Base-by-base conservation (phyloP, 1,140 invertebrate species). In the Drosophila albomicans region DNA sequence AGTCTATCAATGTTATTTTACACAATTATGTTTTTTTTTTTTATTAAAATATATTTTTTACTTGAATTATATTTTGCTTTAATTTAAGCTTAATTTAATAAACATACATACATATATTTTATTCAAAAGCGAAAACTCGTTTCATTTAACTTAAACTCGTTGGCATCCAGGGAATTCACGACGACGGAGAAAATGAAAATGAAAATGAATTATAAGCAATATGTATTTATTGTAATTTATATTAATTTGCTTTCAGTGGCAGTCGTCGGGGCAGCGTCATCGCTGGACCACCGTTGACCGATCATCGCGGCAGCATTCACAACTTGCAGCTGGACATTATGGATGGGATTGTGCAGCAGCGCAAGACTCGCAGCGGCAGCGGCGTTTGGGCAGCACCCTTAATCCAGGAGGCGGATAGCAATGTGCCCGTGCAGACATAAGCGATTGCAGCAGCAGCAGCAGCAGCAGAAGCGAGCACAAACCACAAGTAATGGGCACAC, bases 241-340 rank as follows among this genome's bases (percentile, higher is more conserved):
- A 46, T 1, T 28, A 10, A 20, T 13, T 13, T 6, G 5, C 20
- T 82, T 79, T 28, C 71, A 88, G 90, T 77, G 91, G 86, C 64
- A 92, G 91, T 48, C 91, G 91, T 48, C 82, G 91, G 13, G 91
- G 91, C 49, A 92, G 91, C 66, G 77, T 54, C 30, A 70, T 91
- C n/a, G 81, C 69, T 30, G 95, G 95, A 69, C 96, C 95, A 4
- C 95, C 96, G 38, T 94, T 95, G 41, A 95, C 95, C 32, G 95
- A 95, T 48, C 93, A 95, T 49, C 94, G 94, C 35, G 96, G 96
- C 56, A 96, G 96, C 82, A 94, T 95, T 16, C 96, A 97, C 88
- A 97, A 97, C 90, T 93, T 97, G 32, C 96, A 97, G 81, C 93
- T 97, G 63, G 96, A 97, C 85, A 97, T 97, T 68, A 97, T 97